These are phyloP conservation scores for Lasioglossum marginatum DNA, from an alignment of 2,888 invertebrate species.

Conservation along the genomic window DNA sequence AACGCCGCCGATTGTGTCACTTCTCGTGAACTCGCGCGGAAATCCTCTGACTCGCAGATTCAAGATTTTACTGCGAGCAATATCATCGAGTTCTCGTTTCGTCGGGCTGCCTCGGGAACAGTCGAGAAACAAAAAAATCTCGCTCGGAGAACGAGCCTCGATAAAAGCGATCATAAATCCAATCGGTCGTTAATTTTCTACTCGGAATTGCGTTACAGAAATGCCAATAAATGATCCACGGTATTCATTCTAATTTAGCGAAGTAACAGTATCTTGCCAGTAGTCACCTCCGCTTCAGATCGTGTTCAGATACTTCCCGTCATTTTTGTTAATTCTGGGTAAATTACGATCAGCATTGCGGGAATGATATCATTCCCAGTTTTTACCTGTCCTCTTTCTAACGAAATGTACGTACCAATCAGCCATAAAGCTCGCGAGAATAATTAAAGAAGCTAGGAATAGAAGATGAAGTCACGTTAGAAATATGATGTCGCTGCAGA, in stretches of 20 bases:
- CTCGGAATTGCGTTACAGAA: not conserved
- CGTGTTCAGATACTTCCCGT: not conserved
- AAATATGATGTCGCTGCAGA: not conserved
- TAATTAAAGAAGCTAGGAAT: not conserved
- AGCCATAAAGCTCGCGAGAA: not conserved
- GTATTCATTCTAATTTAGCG: not conserved
- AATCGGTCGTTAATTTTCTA: not conserved
- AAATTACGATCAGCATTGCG: not conserved
- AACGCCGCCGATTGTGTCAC: conserved; percentile 40
- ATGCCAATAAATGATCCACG: not conserved
- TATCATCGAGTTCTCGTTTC: not conserved
- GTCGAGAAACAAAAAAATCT: not conserved
- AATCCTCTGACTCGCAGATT: not conserved
- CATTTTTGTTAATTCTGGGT: not conserved
- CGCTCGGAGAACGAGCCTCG: not conserved
- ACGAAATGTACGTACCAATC: not conserved
- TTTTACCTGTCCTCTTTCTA: not conserved
- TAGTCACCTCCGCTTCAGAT: not conserved
- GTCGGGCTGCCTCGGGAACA: not conserved
- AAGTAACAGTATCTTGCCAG: not conserved
- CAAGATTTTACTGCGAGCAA: not conserved
- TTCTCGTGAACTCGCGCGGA: conserved; percentile 32
- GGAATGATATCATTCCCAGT: not conserved
- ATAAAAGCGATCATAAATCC: not conserved
- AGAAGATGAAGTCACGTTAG: not conserved